Conservation (phyloP, 1,140 invertebrate genomes). For the Drosophila burlai region DNA sequence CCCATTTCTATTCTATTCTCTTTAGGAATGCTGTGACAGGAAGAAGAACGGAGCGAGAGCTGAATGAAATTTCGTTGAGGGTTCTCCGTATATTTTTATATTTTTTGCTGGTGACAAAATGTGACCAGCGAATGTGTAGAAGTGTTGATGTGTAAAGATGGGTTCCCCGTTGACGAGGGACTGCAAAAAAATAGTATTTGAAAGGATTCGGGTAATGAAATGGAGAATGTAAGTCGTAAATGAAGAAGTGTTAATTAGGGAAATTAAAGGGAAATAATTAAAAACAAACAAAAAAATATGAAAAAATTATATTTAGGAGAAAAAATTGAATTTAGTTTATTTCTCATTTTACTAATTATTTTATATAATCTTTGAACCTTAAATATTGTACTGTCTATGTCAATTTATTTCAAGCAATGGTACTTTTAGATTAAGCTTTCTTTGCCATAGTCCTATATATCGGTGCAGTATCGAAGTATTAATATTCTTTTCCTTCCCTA, state of each 20-base stretch:
- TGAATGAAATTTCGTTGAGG: constrained; percentile 12
- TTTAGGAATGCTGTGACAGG: constrained; percentile 11
- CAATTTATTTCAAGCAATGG: too few species aligned
- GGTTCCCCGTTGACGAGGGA: constrained; percentile 7
- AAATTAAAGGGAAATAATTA: not conserved
- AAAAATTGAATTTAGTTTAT: too few species aligned
- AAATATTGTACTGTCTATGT: too few species aligned
- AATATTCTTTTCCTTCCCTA: not conserved
- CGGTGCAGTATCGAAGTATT: too few species aligned
- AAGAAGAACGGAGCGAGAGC: constrained; percentile 3
- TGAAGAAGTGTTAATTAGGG: not conserved
- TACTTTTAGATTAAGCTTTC: too few species aligned
- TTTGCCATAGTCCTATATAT: too few species aligned
- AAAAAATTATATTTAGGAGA: too few species aligned
- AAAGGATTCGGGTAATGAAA: constrained; percentile 24
- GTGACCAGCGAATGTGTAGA: constrained; percentile 35
- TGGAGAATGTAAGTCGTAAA: not conserved
- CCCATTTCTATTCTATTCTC: constrained; percentile 16
- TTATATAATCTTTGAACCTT: too few species aligned
- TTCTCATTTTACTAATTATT: too few species aligned
- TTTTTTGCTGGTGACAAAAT: constrained; percentile 3
- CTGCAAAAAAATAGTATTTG: not conserved
- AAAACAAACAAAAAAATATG: not conserved
- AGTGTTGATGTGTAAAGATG: constrained; percentile 44
- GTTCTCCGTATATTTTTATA: not conserved